Base-by-base conservation (phyloP, 2,113 vertebrate species). In the Rhinoptilus africanus region DNA sequence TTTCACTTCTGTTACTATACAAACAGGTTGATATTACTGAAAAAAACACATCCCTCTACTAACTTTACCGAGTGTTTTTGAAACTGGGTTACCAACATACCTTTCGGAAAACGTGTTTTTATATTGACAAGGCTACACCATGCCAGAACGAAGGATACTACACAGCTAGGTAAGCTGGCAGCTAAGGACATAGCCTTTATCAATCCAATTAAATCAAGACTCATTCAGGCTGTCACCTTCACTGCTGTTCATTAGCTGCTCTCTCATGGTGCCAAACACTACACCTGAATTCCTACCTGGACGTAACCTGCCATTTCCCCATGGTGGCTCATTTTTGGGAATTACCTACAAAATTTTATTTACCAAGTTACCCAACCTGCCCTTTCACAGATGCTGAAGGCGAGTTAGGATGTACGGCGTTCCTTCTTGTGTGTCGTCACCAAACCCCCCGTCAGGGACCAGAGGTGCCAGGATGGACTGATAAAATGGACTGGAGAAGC, bases 1-100 rank as follows among this genome's bases (percentile, higher is more conserved):
- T 75, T 97, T 86, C 45, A 96, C 50, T 94, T 84, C 67, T 94
- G 88, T 94, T 94, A 89, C 82, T 71, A 39, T 47, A 95, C 53
- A 97, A 97, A 97, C 50, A 97, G 32, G 92, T 66, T 91, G 28
- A 77, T 89, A 88, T 83, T 87, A 91, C 88, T 75, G 41, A 54
- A 80, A 71, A 85, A 94, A 68, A 8, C 19, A 41, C 35, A 32
- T 37, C 28, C 47, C 71, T 54, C 66, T 28, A 57, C 50, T 80
- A 94, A 92, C 69, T 85, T 32, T 80, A 12, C 35, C 8, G 16
- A 72, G 14, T 83, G 14, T 84, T 96, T 96, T 62, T 53, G 60
- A 78, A 77, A 57, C 20, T 18, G 27, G 43, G 63, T 73, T 84
- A 47, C 45, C 89, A 77, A 81, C 28, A 6, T 11, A 73, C 17